phyloP scores from a whole-genome alignment of 2,797 vertebrate genomes.

The Adrianichthys oophorus region DNA sequence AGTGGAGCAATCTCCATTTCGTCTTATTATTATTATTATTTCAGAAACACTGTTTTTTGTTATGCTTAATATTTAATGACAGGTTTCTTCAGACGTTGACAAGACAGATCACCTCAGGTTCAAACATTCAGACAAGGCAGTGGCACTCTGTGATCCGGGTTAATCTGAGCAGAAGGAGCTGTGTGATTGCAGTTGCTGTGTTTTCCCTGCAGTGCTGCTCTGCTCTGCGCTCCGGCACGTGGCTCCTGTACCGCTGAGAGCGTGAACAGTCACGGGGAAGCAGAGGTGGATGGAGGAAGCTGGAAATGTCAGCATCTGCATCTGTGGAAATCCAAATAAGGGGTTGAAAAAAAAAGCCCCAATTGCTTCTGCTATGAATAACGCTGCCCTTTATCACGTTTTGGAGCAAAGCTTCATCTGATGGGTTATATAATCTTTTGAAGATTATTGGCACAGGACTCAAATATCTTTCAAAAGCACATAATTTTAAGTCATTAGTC shows the following conservation, averaged over 20 bases:
- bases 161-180: constrained; percentile 43
- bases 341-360: constrained; percentile 7
- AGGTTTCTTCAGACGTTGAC: background rate
- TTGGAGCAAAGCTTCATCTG: constrained; percentile 18
- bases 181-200: constrained; percentile 55
- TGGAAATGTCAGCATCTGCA: constrained; percentile 23
- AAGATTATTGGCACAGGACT: constrained; percentile 44
- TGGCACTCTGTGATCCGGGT: constrained; percentile 4
- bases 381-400: constrained; percentile 18
- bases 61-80: background rate
- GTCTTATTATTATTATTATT: constrained; percentile 36
- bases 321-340: constrained; percentile 5
- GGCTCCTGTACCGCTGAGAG: constrained; percentile 51
- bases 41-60: background rate
- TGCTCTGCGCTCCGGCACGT: constrained; percentile 54
- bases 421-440: constrained; percentile 70
- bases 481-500: background rate
- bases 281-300: constrained; percentile 15
- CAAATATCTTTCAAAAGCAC: background rate
- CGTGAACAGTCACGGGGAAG: constrained; percentile 49
- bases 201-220: constrained; percentile 56
- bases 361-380: background rate
- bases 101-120: constrained; percentile 6
- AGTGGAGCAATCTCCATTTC: background rate
- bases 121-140: background rate